Percentiles rank a stretch among this genome's conserved stretches.
phyloP scores from a whole-genome alignment of 2,888 invertebrate species.

The Pogonocherus hispidulus region DNA sequence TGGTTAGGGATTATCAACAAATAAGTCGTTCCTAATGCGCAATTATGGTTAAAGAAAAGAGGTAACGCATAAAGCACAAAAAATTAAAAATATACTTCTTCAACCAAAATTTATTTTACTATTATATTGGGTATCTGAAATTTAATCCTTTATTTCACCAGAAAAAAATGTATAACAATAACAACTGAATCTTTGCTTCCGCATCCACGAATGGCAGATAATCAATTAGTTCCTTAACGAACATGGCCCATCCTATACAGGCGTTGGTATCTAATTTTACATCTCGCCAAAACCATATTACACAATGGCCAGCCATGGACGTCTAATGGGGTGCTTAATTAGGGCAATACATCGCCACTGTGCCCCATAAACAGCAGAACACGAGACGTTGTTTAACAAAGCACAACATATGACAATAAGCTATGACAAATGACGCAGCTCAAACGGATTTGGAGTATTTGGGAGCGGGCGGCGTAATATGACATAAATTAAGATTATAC shows the following conservation, averaged over 20 bases:
- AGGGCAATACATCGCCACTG: conserved; percentile 45
- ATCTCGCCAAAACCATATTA: background rate
- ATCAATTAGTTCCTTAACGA: too few relatives aligned
- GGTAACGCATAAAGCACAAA: too few relatives aligned
- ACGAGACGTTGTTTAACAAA: conserved; percentile 51
- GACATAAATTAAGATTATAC: conserved; percentile 26
- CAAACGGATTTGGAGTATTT: conserved; percentile 33
- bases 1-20: too few relatives aligned
- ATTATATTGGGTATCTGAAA: too few relatives aligned
- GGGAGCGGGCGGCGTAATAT: conserved; percentile 16
- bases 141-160: too few relatives aligned
- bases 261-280: background rate
- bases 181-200: too few relatives aligned
- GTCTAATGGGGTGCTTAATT: conserved; percentile 36
- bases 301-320: background rate
- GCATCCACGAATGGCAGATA: too few relatives aligned
- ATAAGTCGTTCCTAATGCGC: too few relatives aligned
- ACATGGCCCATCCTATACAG: background rate
- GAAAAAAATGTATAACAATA: too few relatives aligned
- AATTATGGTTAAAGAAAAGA: too few relatives aligned
- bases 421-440: conserved; percentile 60
- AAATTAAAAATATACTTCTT: too few relatives aligned
- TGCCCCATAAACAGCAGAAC: conserved; percentile 43
- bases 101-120: too few relatives aligned
- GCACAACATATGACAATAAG: conserved; percentile 63